Evolutionary conservation across 1,140 invertebrate species (phyloP).

Genomic region (Lutraria rhynchaena): DNA sequence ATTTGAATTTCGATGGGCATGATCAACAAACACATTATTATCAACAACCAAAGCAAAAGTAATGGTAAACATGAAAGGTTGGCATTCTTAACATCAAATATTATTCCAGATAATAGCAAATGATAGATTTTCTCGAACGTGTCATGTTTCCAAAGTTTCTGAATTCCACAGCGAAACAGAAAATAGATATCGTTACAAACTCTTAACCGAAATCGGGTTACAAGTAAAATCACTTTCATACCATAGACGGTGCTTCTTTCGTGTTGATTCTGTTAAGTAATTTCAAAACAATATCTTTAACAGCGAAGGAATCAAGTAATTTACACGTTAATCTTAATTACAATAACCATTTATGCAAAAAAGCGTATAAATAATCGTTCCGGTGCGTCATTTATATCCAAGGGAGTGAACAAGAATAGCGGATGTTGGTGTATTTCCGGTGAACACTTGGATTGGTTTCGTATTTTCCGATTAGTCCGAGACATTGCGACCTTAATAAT

Average conservation of each 20-base stretch:
- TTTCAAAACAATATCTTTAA: too few species aligned
- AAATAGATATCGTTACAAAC: slow-evolving; percentile 3
- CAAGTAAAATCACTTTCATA: not conserved
- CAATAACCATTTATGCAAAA: not conserved
- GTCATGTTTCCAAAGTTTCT: too few species aligned
- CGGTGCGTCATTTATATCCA: slow-evolving; percentile 57
- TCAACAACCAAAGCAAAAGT: too few species aligned
- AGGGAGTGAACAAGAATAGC: slow-evolving; percentile 46
- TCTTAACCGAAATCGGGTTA: slow-evolving; percentile 28
- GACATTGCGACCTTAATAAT: too few species aligned
- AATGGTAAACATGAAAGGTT: too few species aligned
- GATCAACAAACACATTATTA: slow-evolving; percentile 25
- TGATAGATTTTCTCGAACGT: too few species aligned
- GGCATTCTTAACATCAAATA: too few species aligned
- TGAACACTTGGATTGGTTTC: slow-evolving; percentile 1
- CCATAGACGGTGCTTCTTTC: too few species aligned
- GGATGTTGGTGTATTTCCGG: slow-evolving; percentile 38
- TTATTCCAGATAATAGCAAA: too few species aligned
- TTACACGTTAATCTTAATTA: not conserved
- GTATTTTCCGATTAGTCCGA: slow-evolving; percentile 23
- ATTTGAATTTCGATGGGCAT: not conserved
- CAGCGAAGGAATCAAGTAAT: too few species aligned
- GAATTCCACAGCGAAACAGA: not conserved
- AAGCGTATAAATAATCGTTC: not conserved
- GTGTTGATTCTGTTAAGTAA: too few species aligned